Evolutionary conservation across 2,797 vertebrate species (phyloP).

Genomic region (Rhadinocentrus ornatus): DNA sequence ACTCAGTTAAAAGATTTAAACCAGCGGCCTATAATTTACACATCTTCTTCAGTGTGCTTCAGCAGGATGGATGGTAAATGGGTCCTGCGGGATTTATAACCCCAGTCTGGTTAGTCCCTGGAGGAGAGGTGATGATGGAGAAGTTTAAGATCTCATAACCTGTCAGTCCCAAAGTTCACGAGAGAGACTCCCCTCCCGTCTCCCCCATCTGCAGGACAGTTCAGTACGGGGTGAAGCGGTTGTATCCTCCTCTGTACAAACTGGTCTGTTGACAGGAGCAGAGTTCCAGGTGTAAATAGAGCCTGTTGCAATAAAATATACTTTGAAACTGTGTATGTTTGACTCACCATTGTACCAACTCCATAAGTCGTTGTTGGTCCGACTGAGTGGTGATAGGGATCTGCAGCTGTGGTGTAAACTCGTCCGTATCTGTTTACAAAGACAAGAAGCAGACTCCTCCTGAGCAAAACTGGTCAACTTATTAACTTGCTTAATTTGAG

Average conservation of each 20-base stretch:
- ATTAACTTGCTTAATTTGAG: not conserved
- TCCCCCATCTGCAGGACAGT: not conserved
- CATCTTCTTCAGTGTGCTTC: slow-evolving; percentile 40
- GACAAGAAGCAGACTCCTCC: slow-evolving; percentile 1
- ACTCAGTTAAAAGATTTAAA: slow-evolving; percentile 45
- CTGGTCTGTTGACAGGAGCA: slow-evolving; percentile 80
- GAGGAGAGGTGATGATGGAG: slow-evolving; percentile 33
- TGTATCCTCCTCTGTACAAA: slow-evolving; percentile 88
- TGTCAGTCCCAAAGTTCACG: slow-evolving; percentile 44
- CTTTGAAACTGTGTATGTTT: slow-evolving; percentile 2
- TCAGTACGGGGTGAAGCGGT: slow-evolving; percentile 88
- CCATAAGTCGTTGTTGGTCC: slow-evolving; percentile 86
- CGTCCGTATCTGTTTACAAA: slow-evolving; percentile 80
- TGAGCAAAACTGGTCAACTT: not conserved
- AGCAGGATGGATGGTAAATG: slow-evolving; percentile 47
- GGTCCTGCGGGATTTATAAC: slow-evolving; percentile 73
- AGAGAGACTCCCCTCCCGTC: not conserved
- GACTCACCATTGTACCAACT: slow-evolving; percentile 84
- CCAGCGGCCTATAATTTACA: slow-evolving; percentile 59
- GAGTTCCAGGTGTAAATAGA: slow-evolving; percentile 28
- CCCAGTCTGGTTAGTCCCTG: slow-evolving; percentile 63
- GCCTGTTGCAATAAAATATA: not conserved
- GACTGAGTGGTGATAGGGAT: slow-evolving; percentile 86
- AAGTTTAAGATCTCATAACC: slow-evolving; percentile 52
- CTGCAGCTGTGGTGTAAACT: slow-evolving; percentile 81